phyloP scores from a whole-genome alignment of 2,113 vertebrate species.

The Amia ocellicauda region DNA sequence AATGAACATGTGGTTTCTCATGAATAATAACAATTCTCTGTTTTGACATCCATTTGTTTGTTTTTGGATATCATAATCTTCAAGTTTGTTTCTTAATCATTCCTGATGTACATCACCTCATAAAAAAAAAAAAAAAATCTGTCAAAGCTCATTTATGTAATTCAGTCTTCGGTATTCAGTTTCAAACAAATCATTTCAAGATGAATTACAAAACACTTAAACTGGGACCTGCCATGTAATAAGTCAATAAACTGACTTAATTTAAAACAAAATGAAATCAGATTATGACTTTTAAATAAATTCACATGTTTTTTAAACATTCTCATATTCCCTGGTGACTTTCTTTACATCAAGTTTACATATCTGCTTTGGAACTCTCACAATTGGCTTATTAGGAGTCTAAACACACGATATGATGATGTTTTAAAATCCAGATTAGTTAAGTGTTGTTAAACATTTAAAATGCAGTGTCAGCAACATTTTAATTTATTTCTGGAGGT shows the following conservation, averaged over 20 bases:
- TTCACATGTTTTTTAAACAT: neutral
- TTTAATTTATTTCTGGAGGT: too few species aligned
- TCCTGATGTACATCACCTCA: neutral
- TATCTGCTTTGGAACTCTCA: too few species aligned
- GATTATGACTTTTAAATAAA: neutral
- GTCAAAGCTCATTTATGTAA: constrained; percentile 4
- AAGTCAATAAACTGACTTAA: neutral
- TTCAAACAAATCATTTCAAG: constrained; percentile 13
- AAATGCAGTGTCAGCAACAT: too few species aligned
- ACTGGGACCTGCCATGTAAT: neutral
- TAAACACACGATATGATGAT: too few species aligned
- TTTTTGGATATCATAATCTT: neutral
- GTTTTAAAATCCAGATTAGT: too few species aligned
- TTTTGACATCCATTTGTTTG: constrained; percentile 4
- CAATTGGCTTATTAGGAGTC: too few species aligned
- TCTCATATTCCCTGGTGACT: too few species aligned
- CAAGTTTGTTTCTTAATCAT: constrained; percentile 11
- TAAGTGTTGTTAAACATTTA: too few species aligned
- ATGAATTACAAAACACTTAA: constrained; percentile 7
- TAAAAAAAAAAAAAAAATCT: neutral
- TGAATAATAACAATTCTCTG: neutral
- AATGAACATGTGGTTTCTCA: neutral
- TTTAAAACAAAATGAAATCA: neutral
- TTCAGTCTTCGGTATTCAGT: neutral
- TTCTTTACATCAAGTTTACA: too few species aligned